A percentile compares a stretch with the other conserved stretches of the same genome.
Conservation (phyloP, 2,888 invertebrate genomes). For the Cybosia mesomella region DNA sequence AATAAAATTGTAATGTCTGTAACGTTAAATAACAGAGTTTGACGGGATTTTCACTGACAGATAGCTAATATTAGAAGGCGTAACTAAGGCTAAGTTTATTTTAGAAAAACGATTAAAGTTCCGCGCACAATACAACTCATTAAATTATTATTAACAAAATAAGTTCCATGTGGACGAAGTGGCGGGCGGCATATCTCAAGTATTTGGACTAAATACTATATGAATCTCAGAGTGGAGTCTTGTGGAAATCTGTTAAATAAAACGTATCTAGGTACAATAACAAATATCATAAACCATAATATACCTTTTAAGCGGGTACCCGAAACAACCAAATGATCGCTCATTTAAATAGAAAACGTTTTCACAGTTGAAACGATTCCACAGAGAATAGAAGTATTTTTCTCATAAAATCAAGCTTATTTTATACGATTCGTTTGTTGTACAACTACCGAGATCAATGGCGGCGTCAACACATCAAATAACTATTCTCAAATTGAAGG, state of each 20-base stretch:
- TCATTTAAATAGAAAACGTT: neutral
- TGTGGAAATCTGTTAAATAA: neutral
- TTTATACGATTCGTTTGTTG: neutral
- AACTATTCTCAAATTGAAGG: constrained; percentile 36
- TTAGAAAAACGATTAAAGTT: no score
- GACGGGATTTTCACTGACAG: no score
- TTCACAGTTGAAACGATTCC: neutral
- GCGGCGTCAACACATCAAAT: neutral
- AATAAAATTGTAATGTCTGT: neutral
- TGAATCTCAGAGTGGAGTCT: neutral
- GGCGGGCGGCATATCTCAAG: neutral
- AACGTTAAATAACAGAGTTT: no score
- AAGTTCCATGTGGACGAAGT: neutral
- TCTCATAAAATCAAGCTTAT: neutral
- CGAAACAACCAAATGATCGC: neutral
- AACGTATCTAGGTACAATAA: neutral
- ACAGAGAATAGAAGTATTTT: neutral
- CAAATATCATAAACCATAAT: neutral
- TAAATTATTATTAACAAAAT: neutral
- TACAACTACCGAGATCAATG: neutral
- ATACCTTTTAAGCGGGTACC: neutral
- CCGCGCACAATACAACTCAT: neutral
- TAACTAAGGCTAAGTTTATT: no score
- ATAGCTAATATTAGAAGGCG: no score
- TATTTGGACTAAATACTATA: neutral